Conservation (phyloP, 2,888 invertebrate species). For the Epicampocera succincta region DNA sequence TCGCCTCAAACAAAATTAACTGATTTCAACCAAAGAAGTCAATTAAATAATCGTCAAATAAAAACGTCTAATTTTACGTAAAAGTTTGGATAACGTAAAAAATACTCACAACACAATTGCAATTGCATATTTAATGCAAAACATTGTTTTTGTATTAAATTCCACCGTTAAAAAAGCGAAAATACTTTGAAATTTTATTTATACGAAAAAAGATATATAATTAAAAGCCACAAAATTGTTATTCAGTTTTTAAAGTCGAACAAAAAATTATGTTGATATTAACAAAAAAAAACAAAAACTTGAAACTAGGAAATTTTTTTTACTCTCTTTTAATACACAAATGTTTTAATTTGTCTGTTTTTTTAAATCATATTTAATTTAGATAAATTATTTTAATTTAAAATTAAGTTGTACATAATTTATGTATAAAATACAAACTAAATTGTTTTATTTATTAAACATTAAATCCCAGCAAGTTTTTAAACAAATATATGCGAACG, state of each 20-base stretch:
- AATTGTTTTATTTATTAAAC: constrained; percentile 51
- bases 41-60: not conserved
- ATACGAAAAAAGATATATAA: not conserved
- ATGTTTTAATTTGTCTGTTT: constrained; percentile 39
- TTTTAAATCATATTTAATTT: constrained; percentile 42
- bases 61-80: too few relatives aligned
- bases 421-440: constrained; percentile 12
- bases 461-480: constrained; percentile 17
- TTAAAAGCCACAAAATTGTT: constrained; percentile 31
- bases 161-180: constrained; percentile 27
- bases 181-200: not conserved
- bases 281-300: not conserved
- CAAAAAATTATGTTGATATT: constrained; percentile 21
- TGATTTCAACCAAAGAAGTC: not conserved
- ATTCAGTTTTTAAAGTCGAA: constrained; percentile 32
- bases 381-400: constrained; percentile 48
- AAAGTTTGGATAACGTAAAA: not conserved
- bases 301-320: constrained; percentile 11
- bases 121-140: not conserved
- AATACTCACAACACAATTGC: not conserved
- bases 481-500: not conserved
- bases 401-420: constrained; percentile 60
- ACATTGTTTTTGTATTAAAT: constrained; percentile 6
- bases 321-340: constrained; percentile 14
- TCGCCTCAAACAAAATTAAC: constrained; percentile 44